Evolutionary conservation across 2,113 vertebrate species (phyloP), one percentile per base, ranked within the genome.

Genomic region (Coryphaenoides rupestris): DNA sequence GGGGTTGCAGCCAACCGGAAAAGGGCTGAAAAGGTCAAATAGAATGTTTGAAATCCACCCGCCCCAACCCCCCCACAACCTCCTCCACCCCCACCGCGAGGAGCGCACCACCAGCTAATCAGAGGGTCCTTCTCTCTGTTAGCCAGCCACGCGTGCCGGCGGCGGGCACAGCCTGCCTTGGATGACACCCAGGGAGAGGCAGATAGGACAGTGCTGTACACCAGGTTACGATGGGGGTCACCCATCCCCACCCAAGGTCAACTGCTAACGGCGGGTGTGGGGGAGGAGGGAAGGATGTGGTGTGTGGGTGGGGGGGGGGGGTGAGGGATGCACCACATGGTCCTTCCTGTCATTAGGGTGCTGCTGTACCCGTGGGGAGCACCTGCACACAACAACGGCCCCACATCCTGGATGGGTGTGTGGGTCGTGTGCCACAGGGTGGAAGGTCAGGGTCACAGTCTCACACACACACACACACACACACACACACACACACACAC

Each of bases 21-120:
- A 64, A 59, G 52, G 55, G 21, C 62, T 55, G 59, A 75, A 83
- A 84, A 86, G 77, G 87, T 88, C 73, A 85, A 81, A 79, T n/a
- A 19, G 60, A 70, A 74, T 78, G 81, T 75, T 77, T 71, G 64
- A 73, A 73, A 70, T 75, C 66, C 54, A 68, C 56, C 53, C 33
- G 47, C 47, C 13, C 47, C 47, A 12, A 14, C 47, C 47, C 40
- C 40, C 40, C 40, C 40, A 5, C 40, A 45, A 45, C 40, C 47
- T 50, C 15, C 47, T 50, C 2, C 13, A 45, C 40, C 21, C 26
- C 17, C 68, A 68, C 21, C 60, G 66, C 66, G 74, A 66, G 10
- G 21, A 12, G 77, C 74, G 76, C 76, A 81, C 73, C 45, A 58
- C 1, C 54, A 7, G 21, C 72, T 70, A 79, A 84, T 79, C 72